Base-by-base conservation (phyloP, 1,140 invertebrate species). In the Lysiphlebus fabarum region DNA sequence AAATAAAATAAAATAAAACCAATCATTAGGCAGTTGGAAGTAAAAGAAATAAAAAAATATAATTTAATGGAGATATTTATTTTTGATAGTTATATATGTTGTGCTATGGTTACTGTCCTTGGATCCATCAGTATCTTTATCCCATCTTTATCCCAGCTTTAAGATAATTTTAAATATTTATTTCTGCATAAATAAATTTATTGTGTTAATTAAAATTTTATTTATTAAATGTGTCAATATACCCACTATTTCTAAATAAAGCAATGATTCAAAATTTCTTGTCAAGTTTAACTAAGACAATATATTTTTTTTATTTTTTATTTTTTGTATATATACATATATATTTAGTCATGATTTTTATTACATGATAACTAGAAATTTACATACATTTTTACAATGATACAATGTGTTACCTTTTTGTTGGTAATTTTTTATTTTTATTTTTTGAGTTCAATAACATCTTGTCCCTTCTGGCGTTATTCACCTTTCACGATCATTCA, bases 381-480 rank as follows among this genome's bases (percentile, higher is more conserved):
- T 69, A 66, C 67, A 71, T 63, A 26, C 1, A n/a, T n/a, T n/a
- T n/a, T 60, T 57, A 57, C n/a, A 33, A 10, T 49, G 12, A 49
- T 11, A 49, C 12, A 49, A 26, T 17, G 6, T 36, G 48, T 49
- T 51, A 26, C 17, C 17, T 26, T 26, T 26, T 26, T 26, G 17
- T 26, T 26, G 17, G 17, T 26, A 4, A 26, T 26, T 1, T 26
- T 26, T 26, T 26, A 2, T 26, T 2, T 26, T 26, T 26, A 1
- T 26, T 26, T 26, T 26, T 26, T 26, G 4, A 26, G 17, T 26
- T 26, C 17, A 26, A 26, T 26, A 26, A 26, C 17, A 26, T 26
- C n/a, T 26, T 26, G 17, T 26, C 17, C 17, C 17, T 26, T 26
- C 17, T 26, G 17, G 17, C 17, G 17, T 26, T 26, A 26, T 26